Evolutionary conservation across 2,888 invertebrate genomes (phyloP).

Genomic region (Tineola bisselliella): DNA sequence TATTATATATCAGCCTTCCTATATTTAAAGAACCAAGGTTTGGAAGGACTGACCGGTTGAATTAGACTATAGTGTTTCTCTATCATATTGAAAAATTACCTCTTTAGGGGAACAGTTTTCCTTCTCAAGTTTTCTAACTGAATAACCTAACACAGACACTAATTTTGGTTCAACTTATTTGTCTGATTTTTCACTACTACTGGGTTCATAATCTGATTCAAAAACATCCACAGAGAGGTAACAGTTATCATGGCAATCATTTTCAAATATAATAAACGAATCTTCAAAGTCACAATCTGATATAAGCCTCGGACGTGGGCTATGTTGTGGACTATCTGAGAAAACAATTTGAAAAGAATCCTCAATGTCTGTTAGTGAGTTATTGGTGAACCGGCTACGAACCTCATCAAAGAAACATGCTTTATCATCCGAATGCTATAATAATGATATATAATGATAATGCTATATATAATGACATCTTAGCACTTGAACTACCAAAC

Average conservation of each 20-base stretch:
- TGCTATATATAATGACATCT: background rate
- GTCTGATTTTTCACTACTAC: conserved; percentile 20
- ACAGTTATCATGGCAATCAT: conserved; percentile 41
- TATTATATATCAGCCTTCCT: too few relatives aligned
- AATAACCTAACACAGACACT: conserved; percentile 30
- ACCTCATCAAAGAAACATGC: conserved; percentile 43
- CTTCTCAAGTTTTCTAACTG: conserved; percentile 30
- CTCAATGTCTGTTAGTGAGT: conserved; percentile 40
- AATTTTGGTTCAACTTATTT: conserved; percentile 16
- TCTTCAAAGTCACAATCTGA: conserved; percentile 70
- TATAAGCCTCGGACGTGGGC: conserved; percentile 23
- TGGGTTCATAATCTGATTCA: conserved; percentile 20
- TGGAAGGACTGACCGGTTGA: too few relatives aligned
- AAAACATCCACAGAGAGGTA: conserved; percentile 52
- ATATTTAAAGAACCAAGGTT: too few relatives aligned
- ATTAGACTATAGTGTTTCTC: too few relatives aligned
- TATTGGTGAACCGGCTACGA: conserved; percentile 39
- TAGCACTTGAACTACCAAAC: conserved; percentile 18
- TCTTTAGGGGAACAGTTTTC: conserved; percentile 35
- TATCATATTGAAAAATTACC: conserved; percentile 27
- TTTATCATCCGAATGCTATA: too few relatives aligned
- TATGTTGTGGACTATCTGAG: conserved; percentile 30
- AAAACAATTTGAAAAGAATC: conserved; percentile 61
- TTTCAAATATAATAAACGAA: conserved; percentile 65
- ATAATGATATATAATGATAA: too few relatives aligned